Evolutionary conservation across 2,888 invertebrate species (phyloP), one percentile per base, ranked within the genome.

Genomic region (Rhagonycha lutea): DNA sequence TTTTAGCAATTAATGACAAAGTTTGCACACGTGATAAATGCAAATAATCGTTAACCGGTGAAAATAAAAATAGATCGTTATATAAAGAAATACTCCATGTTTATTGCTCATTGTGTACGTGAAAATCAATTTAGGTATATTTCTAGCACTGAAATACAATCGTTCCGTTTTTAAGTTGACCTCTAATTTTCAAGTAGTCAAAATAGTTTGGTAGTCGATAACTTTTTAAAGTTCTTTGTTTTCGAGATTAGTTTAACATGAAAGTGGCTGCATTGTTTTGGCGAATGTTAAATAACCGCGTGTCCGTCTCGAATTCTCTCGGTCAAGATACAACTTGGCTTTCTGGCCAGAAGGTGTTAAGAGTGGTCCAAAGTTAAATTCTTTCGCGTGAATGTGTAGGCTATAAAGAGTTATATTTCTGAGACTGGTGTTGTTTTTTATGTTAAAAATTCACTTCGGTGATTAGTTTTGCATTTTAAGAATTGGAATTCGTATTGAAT

Each of bases 231-330:
- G n/a, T 68, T 69, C 68, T 73, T 76, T 73, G 72, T 75, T 69
- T 75, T 75, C 69, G 60, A n/a, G 63, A 62, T 28, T 61, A 18
- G 69, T 74, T 65, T 71, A 72, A 69, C 72, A 73, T 61, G 67
- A 73, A 75, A 73, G 76, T 68, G 71, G 63, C 68, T 61, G 74
- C 69, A 74, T 78, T 78, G 78, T 78, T 76, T 76, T 78, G 78
- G 72, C 78, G 72, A 78, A 78, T 74, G 76, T 76, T 74, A 76
- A 76, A 76, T 76, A 74, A 76, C 69, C 77, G 77, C 72, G 78
- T 65, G 75, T 72, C 78, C 77, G 76, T 79, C 75, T 80, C 80
- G 79, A 79, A 76, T 80, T 79, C 79, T 77, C 70, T 76, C 76
- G 78, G 78, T 68, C 78, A 73, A 75, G 79, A 78, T 70, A 79